A percentile compares a stretch with the other conserved stretches of the same genome.
These are phyloP conservation scores for Python bivittatus DNA, from an alignment of 2,113 vertebrate genomes.

Conservation along the genomic window DNA sequence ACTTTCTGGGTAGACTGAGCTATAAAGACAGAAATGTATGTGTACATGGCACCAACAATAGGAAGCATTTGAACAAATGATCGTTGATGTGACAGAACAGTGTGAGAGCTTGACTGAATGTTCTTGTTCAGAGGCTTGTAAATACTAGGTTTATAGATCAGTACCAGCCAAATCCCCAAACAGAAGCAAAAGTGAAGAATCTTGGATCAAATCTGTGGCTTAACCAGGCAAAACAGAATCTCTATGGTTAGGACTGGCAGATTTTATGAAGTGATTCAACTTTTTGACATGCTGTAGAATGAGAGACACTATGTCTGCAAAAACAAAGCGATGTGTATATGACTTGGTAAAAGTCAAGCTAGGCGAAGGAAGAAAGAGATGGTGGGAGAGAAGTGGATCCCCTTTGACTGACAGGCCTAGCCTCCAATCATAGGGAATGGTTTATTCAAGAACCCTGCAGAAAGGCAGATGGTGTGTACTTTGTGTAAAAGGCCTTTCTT, in stretches of 20 bases:
- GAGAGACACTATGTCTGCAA: background rate
- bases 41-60: background rate
- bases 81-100: background rate
- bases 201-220: background rate
- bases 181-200: background rate
- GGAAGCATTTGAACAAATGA: background rate
- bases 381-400: background rate
- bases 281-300: background rate
- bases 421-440: background rate
- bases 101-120: background rate
- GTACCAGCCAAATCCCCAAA: background rate
- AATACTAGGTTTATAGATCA: background rate
- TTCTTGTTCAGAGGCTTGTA: background rate
- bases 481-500: background rate
- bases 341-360: background rate
- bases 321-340: background rate
- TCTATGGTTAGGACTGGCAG: background rate
- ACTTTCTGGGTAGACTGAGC: background rate
- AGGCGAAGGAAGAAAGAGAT: background rate
- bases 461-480: background rate
- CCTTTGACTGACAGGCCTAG: background rate
- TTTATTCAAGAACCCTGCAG: background rate
- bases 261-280: background rate
- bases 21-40: background rate
- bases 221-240: background rate